These are phyloP conservation scores for Diphyllodes magnificus DNA, from an alignment of 2,113 vertebrate species.

Conservation along the genomic window DNA sequence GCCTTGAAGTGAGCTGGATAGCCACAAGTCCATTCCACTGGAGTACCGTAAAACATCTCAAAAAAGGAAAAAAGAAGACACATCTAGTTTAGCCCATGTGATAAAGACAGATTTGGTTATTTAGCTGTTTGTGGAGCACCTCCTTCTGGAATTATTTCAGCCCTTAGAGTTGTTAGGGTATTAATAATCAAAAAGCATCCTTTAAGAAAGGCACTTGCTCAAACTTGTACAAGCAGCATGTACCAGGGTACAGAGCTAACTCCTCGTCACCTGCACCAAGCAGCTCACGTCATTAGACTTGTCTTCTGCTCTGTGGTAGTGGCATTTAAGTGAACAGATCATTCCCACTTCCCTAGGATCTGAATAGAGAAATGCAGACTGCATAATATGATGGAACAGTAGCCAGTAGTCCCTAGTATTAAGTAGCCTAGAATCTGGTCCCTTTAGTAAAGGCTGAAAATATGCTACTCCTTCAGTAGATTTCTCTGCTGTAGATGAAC, in stretches of 20 bases:
- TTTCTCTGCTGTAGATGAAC: background rate
- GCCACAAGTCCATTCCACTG: background rate
- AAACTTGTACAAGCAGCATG: background rate
- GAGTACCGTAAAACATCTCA: background rate
- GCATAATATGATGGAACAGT: accelerated
- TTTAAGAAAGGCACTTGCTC: background rate
- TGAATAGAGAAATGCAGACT: accelerated
- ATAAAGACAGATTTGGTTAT: background rate
- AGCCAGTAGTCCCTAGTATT: too few relatives aligned
- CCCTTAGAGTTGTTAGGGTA: background rate
- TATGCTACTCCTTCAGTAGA: background rate
- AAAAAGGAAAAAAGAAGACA: background rate
- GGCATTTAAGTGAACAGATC: background rate
- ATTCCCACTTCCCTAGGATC: background rate
- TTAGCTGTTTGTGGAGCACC: background rate
- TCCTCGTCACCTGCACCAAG: background rate
- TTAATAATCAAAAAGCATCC: background rate
- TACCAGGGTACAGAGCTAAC: background rate
- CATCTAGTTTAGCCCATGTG: background rate
- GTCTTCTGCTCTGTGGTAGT: background rate
- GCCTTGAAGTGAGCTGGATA: background rate
- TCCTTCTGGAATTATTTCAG: background rate
- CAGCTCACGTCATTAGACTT: background rate
- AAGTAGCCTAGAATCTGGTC: background rate
- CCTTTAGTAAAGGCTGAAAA: background rate